phyloP scores from a whole-genome alignment of 1,140 invertebrate species.

The Doryteuthis pealeii region DNA sequence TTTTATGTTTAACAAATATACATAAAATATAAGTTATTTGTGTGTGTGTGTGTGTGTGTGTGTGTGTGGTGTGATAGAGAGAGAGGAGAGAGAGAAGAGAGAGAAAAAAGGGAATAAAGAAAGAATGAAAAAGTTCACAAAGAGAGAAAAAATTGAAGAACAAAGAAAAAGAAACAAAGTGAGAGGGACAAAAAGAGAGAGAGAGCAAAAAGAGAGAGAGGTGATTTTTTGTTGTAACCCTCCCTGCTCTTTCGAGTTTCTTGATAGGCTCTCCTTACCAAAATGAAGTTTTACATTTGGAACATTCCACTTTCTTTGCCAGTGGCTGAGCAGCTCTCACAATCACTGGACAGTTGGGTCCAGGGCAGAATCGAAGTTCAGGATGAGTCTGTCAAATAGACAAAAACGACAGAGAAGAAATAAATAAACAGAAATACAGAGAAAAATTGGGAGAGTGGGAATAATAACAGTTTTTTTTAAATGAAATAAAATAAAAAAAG shows the following conservation, averaged over 20 bases:
- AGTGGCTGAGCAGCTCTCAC: constrained; percentile 75
- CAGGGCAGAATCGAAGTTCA: constrained; percentile 81
- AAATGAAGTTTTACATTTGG: constrained; percentile 76
- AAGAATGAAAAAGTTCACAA: background rate
- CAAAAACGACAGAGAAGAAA: background rate
- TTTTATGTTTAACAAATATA: too few relatives aligned
- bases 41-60: too few relatives aligned
- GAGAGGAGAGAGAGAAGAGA: too few relatives aligned
- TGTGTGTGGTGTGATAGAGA: too few relatives aligned
- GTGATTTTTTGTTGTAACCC: too few relatives aligned
- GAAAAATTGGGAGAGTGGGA: too few relatives aligned
- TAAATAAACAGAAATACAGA: too few relatives aligned
- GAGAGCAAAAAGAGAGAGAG: too few relatives aligned
- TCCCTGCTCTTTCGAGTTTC: too few relatives aligned
- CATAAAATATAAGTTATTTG: too few relatives aligned
- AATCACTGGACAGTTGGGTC: constrained; percentile 90
- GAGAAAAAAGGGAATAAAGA: background rate
- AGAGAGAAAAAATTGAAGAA: background rate
- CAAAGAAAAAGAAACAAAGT: background rate
- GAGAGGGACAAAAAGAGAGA: background rate
- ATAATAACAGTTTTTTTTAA: too few relatives aligned
- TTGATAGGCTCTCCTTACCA: constrained; percentile 77
- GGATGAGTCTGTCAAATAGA: constrained; percentile 60
- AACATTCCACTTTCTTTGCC: constrained; percentile 80
- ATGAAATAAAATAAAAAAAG: too few relatives aligned